Evolutionary conservation across 92 coral and sea anemone genomes (phyloP).

Genomic region (Siderastrea radians): DNA sequence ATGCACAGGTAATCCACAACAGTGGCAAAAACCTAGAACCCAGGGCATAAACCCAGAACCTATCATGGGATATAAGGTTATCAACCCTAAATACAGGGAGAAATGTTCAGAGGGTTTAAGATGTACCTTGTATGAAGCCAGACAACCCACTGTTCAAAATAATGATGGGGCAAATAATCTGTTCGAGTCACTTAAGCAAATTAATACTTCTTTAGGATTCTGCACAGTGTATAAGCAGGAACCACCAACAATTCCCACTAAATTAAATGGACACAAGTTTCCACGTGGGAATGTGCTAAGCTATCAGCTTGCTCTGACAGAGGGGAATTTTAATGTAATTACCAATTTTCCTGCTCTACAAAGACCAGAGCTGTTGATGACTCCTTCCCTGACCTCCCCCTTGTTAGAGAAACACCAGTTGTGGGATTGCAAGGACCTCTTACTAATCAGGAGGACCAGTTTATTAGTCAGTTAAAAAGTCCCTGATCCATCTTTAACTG

Average conservation of each 20-base stretch:
- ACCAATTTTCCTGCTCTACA: constrained; percentile 57
- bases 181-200: constrained; percentile 34
- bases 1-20: constrained; percentile 81
- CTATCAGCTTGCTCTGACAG: constrained; percentile 66
- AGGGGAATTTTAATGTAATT: constrained; percentile 58
- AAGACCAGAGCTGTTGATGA: constrained; percentile 34
- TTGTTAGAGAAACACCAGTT: constrained; percentile 11
- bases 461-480: constrained; percentile 48
- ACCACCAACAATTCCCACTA: constrained; percentile 61
- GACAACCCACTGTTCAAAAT: constrained; percentile 64
- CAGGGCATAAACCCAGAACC: constrained; percentile 71
- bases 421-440: constrained; percentile 66
- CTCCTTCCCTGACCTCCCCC: constrained; percentile 57
- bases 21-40: constrained; percentile 82
- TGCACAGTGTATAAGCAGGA: constrained; percentile 26
- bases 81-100: constrained; percentile 55
- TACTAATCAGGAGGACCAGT: constrained; percentile 47
- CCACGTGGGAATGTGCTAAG: constrained; percentile 72
- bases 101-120: constrained; percentile 63
- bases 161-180: constrained; percentile 41
- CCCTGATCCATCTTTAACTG: constrained; percentile 50
- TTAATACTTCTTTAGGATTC: constrained; percentile 71
- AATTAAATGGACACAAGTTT: constrained; percentile 42
- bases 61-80: constrained; percentile 67
- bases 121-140: constrained; percentile 73